A percentile compares a stretch with the other conserved stretches of the same genome.
phyloP scores from a whole-genome alignment of 2,888 invertebrate genomes.

The Drosophila acutilabella region DNA sequence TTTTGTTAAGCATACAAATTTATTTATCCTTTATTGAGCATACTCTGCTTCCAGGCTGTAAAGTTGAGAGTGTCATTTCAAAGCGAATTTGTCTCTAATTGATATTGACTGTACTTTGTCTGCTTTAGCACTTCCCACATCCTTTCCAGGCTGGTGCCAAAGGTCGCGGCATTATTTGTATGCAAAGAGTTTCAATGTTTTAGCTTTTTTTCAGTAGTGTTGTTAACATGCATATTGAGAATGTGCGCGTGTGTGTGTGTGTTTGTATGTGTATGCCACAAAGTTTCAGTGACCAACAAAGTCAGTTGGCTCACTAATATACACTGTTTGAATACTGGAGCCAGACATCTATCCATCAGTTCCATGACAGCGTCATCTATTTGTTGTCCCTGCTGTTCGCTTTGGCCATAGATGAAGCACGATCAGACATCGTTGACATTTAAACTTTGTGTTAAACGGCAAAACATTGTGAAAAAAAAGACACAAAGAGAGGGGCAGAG shows the following conservation, averaged over 20 bases:
- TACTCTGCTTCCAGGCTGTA: neutral
- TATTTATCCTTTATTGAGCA: too few relatives aligned
- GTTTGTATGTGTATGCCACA: slow-evolving; percentile 3
- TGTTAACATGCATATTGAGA: slow-evolving; percentile 21
- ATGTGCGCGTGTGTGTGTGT: slow-evolving; percentile 15
- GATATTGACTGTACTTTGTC: slow-evolving; percentile 3
- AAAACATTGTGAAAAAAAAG: slow-evolving; percentile 55
- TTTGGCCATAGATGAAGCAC: slow-evolving; percentile 27
- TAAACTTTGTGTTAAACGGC: slow-evolving; percentile 73
- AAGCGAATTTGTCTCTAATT: neutral
- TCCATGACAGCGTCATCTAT: slow-evolving; percentile 40
- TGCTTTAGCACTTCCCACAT: neutral
- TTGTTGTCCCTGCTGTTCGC: slow-evolving; percentile 22
- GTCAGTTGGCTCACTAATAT: slow-evolving; percentile 20
- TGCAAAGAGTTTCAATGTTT: slow-evolving; percentile 32
- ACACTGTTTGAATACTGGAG: slow-evolving; percentile 35
- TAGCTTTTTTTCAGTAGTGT: slow-evolving; percentile 27
- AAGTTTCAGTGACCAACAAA: slow-evolving; percentile 34
- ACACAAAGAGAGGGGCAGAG: slow-evolving; percentile 19
- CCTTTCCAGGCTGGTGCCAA: slow-evolving; percentile 5
- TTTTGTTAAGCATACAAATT: neutral
- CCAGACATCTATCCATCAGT: slow-evolving; percentile 58
- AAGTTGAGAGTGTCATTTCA: neutral
- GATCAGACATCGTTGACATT: slow-evolving; percentile 76
- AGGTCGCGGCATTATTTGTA: slow-evolving; percentile 13